Conservation (phyloP, 2,888 invertebrate species). For the Oxyteleia sp. region DNA sequence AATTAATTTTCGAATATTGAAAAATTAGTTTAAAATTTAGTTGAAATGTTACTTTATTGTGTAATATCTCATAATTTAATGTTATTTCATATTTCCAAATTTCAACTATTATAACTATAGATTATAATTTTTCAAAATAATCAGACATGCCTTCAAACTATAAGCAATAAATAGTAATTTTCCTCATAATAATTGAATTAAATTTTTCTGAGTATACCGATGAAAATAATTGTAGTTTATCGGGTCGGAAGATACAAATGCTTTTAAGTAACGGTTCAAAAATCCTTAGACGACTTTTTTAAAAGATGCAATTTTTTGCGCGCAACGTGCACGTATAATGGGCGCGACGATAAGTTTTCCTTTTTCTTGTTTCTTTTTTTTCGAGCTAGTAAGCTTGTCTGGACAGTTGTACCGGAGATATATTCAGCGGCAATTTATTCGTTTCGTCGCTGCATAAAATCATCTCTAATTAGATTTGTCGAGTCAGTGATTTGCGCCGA, state of each 20-base stretch:
- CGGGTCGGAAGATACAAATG: slow-evolving; percentile 28
- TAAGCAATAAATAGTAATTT: no score
- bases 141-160: no score
- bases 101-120: no score
- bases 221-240: slow-evolving; percentile 45
- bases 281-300: slow-evolving; percentile 10
- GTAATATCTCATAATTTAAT: no score
- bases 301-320: not conserved
- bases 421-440: slow-evolving; percentile 68
- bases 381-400: slow-evolving; percentile 46
- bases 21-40: no score
- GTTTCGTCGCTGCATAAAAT: slow-evolving; percentile 70
- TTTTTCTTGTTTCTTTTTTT: slow-evolving; percentile 16
- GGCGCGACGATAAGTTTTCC: slow-evolving; percentile 34
- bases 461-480: slow-evolving; percentile 72
- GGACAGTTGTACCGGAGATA: slow-evolving; percentile 55
- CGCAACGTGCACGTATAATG: slow-evolving; percentile 27
- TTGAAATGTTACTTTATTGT: no score
- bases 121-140: no score
- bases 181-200: no score
- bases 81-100: no score
- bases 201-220: no score
- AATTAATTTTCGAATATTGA: no score
- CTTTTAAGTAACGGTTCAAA: slow-evolving; percentile 13
- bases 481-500: slow-evolving; percentile 71